These are phyloP conservation scores for Psettodes erumei DNA, from an alignment of 2,113 vertebrate species.

Conservation along the genomic window DNA sequence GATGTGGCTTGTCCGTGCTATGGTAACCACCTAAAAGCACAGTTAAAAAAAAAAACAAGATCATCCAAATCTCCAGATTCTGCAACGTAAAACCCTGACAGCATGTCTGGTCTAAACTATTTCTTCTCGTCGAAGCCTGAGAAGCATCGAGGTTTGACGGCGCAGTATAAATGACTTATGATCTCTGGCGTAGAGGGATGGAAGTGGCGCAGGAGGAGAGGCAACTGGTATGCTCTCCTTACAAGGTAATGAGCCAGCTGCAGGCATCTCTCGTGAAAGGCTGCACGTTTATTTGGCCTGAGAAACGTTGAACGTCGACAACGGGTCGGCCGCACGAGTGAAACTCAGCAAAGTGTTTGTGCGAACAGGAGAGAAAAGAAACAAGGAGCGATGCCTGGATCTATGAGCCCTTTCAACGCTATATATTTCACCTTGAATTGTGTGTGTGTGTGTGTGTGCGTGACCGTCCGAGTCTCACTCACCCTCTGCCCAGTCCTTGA, in stretches of 20 bases:
- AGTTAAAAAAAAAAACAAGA: not conserved
- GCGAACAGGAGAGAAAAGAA: not conserved
- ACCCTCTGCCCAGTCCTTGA: conserved; percentile 97
- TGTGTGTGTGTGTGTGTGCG: conserved; percentile 33
- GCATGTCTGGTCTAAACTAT: conserved; percentile 21
- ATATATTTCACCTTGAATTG: conserved; percentile 1
- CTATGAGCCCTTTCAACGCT: not conserved
- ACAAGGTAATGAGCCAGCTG: conserved; percentile 49
- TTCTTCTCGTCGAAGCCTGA: conserved; percentile 24
- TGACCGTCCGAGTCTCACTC: conserved; percentile 56
- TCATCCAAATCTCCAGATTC: not conserved
- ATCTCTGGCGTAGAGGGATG: conserved; percentile 11
- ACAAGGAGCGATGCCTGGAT: not conserved
- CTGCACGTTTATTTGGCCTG: not conserved
- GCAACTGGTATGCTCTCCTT: conserved; percentile 51
- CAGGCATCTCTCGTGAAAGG: conserved; percentile 3
- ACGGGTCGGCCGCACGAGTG: too few species aligned
- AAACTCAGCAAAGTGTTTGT: not conserved
- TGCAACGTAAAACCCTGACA: conserved; percentile 6
- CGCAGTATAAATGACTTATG: conserved; percentile 49
- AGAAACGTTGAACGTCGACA: not conserved
- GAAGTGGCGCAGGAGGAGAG: not conserved
- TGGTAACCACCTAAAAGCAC: conserved; percentile 88
- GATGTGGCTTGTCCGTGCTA: conserved; percentile 90
- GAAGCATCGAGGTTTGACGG: conserved; percentile 37